Evolutionary conservation across 2,888 invertebrate species (phyloP), one percentile per base, ranked within the genome.

Genomic region (Drosophila sordidula): DNA sequence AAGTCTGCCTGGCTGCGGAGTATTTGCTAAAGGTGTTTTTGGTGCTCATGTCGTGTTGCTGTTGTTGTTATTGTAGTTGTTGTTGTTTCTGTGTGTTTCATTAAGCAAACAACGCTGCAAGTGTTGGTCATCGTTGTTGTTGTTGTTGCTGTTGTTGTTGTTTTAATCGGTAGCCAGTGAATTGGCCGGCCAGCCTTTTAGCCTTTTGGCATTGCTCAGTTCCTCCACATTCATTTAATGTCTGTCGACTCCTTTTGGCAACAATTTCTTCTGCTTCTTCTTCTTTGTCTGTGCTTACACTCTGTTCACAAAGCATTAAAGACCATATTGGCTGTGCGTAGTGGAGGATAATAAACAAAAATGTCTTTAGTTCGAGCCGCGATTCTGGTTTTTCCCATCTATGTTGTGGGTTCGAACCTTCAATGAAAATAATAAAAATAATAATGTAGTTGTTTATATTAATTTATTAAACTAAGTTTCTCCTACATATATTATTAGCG

Each of bases 21-120:
- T 87, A 75, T 81, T 87, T 85, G 75, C 66, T 72, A 62, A 88
- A 88, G 84, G 83, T 88, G 88, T 80, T 86, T 69, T 76, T 70
- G 64, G 51, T 75, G 66, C 57, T 71, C 56, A 45, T 46, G 36
- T 46, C 36, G 34, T 38, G 47, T 54, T 50, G 9, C 8, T 42
- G n/a, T 12, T 41, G 52, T 58, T 46, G 12, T 39, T 46, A 25
- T 67, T 44, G 58, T 32, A 49, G 42, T 32, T 45, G 39, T 8
- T 56, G 49, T 59, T 49, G 51, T 16, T 44, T 29, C 9, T 29
- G 51, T 49, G 56, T 72, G 70, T 80, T 80, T 81, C 82, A 81
- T 85, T 85, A 87, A 84, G 79, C 85, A 87, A 87, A 87, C 81
- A 81, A 56, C 54, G 50, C 65, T 78, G 47, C 54, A 80, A 78